These are phyloP conservation scores for Byasa hedistus DNA, from an alignment of 2,888 invertebrate genomes.

Conservation along the genomic window DNA sequence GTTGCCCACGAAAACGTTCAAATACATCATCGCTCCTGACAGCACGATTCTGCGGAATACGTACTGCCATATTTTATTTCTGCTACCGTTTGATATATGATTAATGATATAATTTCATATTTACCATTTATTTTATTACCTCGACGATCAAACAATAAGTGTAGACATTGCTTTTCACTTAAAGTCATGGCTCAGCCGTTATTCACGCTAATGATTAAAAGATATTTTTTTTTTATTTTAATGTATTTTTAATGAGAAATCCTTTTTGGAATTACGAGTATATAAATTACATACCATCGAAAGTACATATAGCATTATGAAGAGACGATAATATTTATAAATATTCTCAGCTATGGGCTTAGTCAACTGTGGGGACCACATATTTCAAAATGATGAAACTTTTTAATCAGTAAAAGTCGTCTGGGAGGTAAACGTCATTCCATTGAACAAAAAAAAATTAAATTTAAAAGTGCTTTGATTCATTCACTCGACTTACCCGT, in stretches of 20 bases:
- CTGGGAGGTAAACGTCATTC: slow-evolving; percentile 8
- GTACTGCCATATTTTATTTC: slow-evolving; percentile 78
- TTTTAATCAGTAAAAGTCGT: slow-evolving; percentile 23
- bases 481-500: slow-evolving; percentile 16
- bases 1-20: slow-evolving; percentile 75
- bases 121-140: neutral
- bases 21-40: slow-evolving; percentile 76
- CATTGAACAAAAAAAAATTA: slow-evolving; percentile 14
- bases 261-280: neutral
- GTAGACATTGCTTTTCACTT: too few species aligned
- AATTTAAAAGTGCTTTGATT: slow-evolving; percentile 19
- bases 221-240: too few species aligned
- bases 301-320: too few species aligned
- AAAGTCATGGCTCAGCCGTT: too few species aligned
- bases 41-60: slow-evolving; percentile 68
- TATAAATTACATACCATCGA: too few species aligned
- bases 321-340: neutral
- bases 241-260: neutral
- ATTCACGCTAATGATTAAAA: too few species aligned
- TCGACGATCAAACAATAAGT: neutral
- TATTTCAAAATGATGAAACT: slow-evolving; percentile 19
- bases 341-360: neutral
- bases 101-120: slow-evolving; percentile 55
- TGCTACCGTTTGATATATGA: slow-evolving; percentile 69
- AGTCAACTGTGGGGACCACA: neutral